Percentiles rank a stretch among this genome's conserved stretches.
These are phyloP conservation scores for Trachelus troglodyta DNA, from an alignment of 2,888 invertebrate genomes.

Conservation along the genomic window DNA sequence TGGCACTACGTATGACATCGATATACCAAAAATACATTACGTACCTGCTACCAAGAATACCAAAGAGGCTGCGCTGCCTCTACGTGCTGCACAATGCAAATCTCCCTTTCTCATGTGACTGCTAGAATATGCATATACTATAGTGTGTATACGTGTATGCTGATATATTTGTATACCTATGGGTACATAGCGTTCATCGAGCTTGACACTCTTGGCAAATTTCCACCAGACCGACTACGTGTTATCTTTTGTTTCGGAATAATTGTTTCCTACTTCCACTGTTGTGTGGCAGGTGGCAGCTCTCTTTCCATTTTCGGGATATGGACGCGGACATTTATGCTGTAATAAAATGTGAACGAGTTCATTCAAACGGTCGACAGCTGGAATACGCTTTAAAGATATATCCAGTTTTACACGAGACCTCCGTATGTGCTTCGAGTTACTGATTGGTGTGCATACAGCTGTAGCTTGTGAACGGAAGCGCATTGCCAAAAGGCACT, in stretches of 20 bases:
- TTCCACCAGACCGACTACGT: slow-evolving; percentile 44
- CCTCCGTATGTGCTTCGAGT: not conserved
- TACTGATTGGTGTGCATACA: not conserved
- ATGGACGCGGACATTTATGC: slow-evolving; percentile 35
- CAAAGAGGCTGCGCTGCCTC: slow-evolving; percentile 5
- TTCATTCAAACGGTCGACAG: not conserved
- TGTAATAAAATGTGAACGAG: not conserved
- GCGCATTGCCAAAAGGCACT: not conserved
- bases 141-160: not conserved
- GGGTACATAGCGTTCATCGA: not conserved
- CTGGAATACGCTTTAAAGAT: not conserved
- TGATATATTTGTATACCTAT: not conserved
- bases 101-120: slow-evolving; percentile 15
- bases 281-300: not conserved
- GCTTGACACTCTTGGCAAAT: slow-evolving; percentile 54
- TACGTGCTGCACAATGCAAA: slow-evolving; percentile 22
- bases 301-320: slow-evolving; percentile 10
- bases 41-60: not conserved
- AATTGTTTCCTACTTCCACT: slow-evolving; percentile 49
- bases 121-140: slow-evolving; percentile 3
- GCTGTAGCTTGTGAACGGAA: not conserved
- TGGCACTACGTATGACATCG: not conserved
- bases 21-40: not conserved
- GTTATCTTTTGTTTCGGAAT: slow-evolving; percentile 55
- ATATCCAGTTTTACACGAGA: not conserved